Base-by-base conservation (phyloP, 2,888 invertebrate species). In the Pediacus dermestoides region DNA sequence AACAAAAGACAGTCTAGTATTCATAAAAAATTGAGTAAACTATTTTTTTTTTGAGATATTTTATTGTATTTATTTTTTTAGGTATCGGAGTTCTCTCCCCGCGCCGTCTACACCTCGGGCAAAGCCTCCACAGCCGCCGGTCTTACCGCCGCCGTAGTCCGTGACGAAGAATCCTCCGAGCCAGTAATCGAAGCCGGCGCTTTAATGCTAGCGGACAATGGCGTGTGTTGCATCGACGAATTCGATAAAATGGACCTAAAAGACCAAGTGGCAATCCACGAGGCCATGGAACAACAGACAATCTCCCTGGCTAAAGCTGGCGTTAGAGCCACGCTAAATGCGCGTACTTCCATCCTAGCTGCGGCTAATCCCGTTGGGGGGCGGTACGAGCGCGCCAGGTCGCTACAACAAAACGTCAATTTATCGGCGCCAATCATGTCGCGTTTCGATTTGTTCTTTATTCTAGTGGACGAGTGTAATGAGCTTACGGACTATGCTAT, bases 161-260 rank as follows among this genome's bases (percentile, higher is more conserved):
- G 80, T 71, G 99, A 99, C 64, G 97, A 99, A 67, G 99, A 99
- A 68, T 90, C 95, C 0, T 87, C 87, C 47, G 97, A 99, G 72
- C 99, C 97, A 71, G 97, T 99, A 4, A 99, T 99, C 46, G 99
- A 99, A 74, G 99, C 97, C 4, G 99, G 97, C n/a, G 99, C 99
- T 0, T 73, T 99, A 16, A 97, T 99, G 97, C 75, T 99, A 60
- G 99, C 99, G 0, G 99, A 99, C 70, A 96, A 96, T 64, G 94
- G 96, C 3, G 89, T 97, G 30, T 97, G 97, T 60, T 97, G 97
- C 65, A 99, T 99, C 56, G 99, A 99, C 62, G 99, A 99, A 72
- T 99, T 99, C 70, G 99, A 99, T 70, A 99, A 99, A 73, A 99
- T 99, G 99, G 97, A 99, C 67, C 79, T 80, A 0, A 79, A 82